phyloP scores from a whole-genome alignment of 2,888 invertebrate genomes.

The Aricia artaxerxes region DNA sequence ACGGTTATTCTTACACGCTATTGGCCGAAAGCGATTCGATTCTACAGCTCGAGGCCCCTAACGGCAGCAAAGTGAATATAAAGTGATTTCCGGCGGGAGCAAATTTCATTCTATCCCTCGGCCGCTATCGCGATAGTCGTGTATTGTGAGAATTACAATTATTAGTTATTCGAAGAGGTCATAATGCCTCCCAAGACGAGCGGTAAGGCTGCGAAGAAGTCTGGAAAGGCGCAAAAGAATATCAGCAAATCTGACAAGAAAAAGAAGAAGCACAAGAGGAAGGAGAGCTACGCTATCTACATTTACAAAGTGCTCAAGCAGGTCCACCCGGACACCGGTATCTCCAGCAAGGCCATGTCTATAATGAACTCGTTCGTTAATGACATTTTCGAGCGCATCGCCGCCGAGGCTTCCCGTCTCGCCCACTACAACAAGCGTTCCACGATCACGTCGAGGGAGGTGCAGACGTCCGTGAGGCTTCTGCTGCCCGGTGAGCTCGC shows the following conservation, averaged over 20 bases:
- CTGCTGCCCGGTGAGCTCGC: constrained; percentile 85
- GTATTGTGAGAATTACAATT: constrained; percentile 45
- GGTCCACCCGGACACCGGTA: constrained; percentile 82
- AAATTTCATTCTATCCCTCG: neutral
- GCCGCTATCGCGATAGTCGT: neutral
- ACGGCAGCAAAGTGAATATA: no score
- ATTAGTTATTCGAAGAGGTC: no score
- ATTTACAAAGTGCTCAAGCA: constrained; percentile 85
- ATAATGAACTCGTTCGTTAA: constrained; percentile 87
- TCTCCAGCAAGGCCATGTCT: constrained; percentile 81
- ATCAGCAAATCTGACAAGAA: constrained; percentile 80
- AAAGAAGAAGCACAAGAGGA: constrained; percentile 78
- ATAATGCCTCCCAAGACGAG: no score
- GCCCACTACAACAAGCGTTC: constrained; percentile 83
- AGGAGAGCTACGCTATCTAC: constrained; percentile 80
- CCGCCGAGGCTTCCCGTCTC: constrained; percentile 82
- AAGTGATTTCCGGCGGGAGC: constrained; percentile 52
- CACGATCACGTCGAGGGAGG: constrained; percentile 84
- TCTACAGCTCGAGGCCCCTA: no score
- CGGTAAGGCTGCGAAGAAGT: constrained; percentile 68
- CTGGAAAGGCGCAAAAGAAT: constrained; percentile 80
- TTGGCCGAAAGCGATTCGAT: no score
- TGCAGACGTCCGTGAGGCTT: constrained; percentile 84
- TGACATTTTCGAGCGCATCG: constrained; percentile 86
- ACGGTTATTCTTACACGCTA: no score